Conservation (phyloP, 2,888 invertebrate species). For the Bibio marci region DNA sequence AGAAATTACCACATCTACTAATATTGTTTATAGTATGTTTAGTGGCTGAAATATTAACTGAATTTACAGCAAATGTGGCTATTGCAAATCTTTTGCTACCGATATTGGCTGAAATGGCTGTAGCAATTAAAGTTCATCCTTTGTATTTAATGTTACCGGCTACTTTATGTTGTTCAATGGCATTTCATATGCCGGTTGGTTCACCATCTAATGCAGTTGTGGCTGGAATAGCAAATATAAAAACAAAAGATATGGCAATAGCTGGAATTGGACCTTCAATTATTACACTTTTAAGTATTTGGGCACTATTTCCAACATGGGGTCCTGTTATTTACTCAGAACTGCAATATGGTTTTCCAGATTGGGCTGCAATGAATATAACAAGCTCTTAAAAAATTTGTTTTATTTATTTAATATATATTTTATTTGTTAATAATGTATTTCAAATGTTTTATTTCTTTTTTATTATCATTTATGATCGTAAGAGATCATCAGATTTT, state of each 20-base stretch:
- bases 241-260: conserved; percentile 29
- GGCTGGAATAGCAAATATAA: conserved; percentile 54
- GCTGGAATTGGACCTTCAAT: conserved; percentile 54
- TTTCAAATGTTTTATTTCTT: too few species aligned
- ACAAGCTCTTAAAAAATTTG: too few species aligned
- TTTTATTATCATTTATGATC: too few species aligned
- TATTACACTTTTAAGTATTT: conserved; percentile 46
- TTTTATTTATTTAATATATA: too few species aligned
- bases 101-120: conserved; percentile 54
- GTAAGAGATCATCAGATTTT: too few species aligned
- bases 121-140: conserved; percentile 50
- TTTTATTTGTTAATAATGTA: too few species aligned
- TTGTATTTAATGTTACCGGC: conserved; percentile 72
- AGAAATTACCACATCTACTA: conserved; percentile 36
- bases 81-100: conserved; percentile 67
- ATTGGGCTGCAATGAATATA: conserved; percentile 30
- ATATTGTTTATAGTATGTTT: conserved; percentile 51
- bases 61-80: conserved; percentile 70
- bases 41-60: conserved; percentile 57
- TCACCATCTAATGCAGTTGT: conserved; percentile 84
- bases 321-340: conserved; percentile 40
- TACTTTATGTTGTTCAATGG: conserved; percentile 64
- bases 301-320: conserved; percentile 48
- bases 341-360: conserved; percentile 32
- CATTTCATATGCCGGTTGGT: conserved; percentile 75